Conservation (phyloP, 2,888 invertebrate genomes). For the Caenorhabditis virilis region DNA sequence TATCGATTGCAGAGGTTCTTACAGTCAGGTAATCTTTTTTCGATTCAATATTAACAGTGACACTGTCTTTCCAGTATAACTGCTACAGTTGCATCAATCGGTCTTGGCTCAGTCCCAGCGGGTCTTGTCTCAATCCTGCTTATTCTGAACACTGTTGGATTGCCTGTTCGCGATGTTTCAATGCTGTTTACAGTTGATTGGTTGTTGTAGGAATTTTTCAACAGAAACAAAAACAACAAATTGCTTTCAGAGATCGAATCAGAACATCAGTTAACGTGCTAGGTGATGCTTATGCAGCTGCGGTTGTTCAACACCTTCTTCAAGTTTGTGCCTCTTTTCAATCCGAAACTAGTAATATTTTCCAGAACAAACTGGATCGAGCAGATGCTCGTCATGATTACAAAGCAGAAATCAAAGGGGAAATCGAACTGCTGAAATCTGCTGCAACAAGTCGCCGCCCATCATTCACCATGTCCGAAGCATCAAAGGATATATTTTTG, state of each 20-base stretch:
- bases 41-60: too few species aligned
- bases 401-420: conserved; percentile 59
- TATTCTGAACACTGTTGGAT: conserved; percentile 75
- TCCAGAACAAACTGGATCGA: conserved; percentile 51
- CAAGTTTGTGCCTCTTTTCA: conserved; percentile 65
- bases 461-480: conserved; percentile 43
- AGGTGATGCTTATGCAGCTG: conserved; percentile 73
- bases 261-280: conserved; percentile 73
- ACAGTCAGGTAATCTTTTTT: too few species aligned
- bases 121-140: conserved; percentile 77
- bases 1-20: conserved; percentile 85
- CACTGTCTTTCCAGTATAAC: too few species aligned
- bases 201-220: conserved; percentile 74
- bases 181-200: conserved; percentile 77
- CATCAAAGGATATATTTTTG: conserved; percentile 28
- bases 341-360: conserved; percentile 57
- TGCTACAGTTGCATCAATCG: conserved; percentile 77
- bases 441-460: conserved; percentile 51
- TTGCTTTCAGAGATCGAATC: conserved; percentile 68
- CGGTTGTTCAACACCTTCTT: conserved; percentile 71
- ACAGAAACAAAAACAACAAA: neutral
- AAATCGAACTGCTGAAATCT: conserved; percentile 60
- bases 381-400: conserved; percentile 56
- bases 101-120: conserved; percentile 77
- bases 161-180: conserved; percentile 76